A percentile compares a stretch with the other conserved stretches of the same genome.
Conservation (phyloP, 2,797 vertebrate genomes). For the Emys orbicularis region DNA sequence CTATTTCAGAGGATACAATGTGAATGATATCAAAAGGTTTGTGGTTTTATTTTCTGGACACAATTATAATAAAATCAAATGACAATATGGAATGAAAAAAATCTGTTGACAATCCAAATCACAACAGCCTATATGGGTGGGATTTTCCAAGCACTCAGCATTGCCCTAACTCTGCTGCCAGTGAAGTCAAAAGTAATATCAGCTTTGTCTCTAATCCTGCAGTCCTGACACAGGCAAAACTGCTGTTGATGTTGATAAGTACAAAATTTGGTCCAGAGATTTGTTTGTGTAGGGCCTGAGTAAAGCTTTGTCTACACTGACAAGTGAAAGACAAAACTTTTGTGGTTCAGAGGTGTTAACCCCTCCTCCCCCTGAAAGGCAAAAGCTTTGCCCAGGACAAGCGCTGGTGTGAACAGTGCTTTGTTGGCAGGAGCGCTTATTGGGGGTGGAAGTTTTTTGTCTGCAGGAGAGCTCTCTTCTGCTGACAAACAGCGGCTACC, state of each 20-base stretch:
- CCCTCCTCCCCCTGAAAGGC: too few species aligned
- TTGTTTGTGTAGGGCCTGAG: neutral
- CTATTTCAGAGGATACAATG: neutral
- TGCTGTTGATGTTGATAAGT: neutral
- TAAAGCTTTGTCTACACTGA: neutral
- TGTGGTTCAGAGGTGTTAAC: too few species aligned
- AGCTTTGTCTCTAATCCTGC: accelerated
- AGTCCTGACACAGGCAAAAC: neutral
- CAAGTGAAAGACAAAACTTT: too few species aligned
- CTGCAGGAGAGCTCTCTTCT: too few species aligned
- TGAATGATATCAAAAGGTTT: neutral
- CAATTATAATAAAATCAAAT: neutral
- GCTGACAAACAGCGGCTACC: too few species aligned
- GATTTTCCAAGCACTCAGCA: neutral
- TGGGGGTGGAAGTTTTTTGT: too few species aligned
- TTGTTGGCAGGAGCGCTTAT: too few species aligned
- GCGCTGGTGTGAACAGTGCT: too few species aligned
- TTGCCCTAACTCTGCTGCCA: neutral
- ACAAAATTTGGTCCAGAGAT: neutral
- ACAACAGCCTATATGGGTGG: neutral
- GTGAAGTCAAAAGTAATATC: accelerated
- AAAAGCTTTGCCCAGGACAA: too few species aligned
- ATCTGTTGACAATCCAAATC: neutral
- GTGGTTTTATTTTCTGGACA: neutral
- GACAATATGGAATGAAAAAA: accelerated